phyloP scores from a whole-genome alignment of 2,888 invertebrate species.

The Drosophila bunnanda region DNA sequence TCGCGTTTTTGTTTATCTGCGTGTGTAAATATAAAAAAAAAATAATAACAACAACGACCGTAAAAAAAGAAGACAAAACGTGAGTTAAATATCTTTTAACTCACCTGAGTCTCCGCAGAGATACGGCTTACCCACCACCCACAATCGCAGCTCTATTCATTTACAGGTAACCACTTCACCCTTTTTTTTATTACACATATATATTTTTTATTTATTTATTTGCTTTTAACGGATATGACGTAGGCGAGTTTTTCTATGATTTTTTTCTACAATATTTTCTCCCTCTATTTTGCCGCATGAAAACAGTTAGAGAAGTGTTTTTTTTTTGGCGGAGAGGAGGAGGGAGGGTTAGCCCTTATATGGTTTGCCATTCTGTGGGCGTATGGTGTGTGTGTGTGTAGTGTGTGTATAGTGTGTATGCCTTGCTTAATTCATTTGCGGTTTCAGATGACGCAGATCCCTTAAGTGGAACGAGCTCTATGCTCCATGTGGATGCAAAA shows the following conservation, averaged over 20 bases:
- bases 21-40: constrained; percentile 39
- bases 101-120: constrained; percentile 29
- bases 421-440: constrained; percentile 51
- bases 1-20: constrained; percentile 38
- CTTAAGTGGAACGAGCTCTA: constrained; percentile 42
- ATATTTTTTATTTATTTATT: constrained; percentile 9
- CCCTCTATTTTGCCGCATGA: constrained; percentile 32
- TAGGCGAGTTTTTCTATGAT: constrained; percentile 21
- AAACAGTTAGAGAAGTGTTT: constrained; percentile 45
- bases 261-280: not conserved
- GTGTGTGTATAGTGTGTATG: constrained; percentile 10
- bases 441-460: constrained; percentile 51
- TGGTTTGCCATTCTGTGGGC: constrained; percentile 45
- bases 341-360: constrained; percentile 30
- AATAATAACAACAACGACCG: constrained; percentile 13
- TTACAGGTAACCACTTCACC: constrained; percentile 47
- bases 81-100: constrained; percentile 69
- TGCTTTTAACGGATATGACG: constrained; percentile 45
- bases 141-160: constrained; percentile 39
- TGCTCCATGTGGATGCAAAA: constrained; percentile 12
- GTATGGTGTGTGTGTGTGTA: too few relatives aligned
- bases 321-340: not conserved
- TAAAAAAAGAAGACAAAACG: constrained; percentile 49
- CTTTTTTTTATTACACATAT: constrained; percentile 6
- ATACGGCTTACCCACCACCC: constrained; percentile 24